Base-by-base conservation (phyloP, 2,888 invertebrate genomes). In the Meteorus colon region DNA sequence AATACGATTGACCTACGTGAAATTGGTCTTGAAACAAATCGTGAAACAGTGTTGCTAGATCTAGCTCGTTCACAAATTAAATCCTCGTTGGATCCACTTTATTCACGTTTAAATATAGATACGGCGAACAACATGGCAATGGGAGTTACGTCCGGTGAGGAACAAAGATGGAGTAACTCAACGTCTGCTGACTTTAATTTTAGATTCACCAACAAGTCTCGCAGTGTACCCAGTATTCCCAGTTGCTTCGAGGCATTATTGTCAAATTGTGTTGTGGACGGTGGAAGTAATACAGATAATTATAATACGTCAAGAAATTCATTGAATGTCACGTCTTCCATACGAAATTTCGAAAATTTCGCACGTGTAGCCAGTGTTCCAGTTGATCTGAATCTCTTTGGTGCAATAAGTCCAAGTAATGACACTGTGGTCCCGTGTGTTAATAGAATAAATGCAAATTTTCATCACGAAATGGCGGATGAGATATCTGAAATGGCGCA, bases 311-410 rank as follows among this genome's bases (percentile, higher is more conserved):
- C 72, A 29, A 45, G 62, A 62, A 31, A 27, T 37, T 19, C 45
- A 63, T 48, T 45, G 48, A 45, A 45, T 48, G 72, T 31, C 62
- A 62, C 82, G 27, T 85, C 84, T 24, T 83, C 84, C 3, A 81
- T 82, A 48, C 83, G 82, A 66, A 77, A 84, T 74, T 88, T 88
- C 78, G 89, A 89, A 78, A 86, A 88, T 76, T 86, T 88, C 79
- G 89, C 89, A 34, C 86, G 88, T 84, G 91, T 89, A 84, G 89
- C 92, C 63, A 92, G 92, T 84, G 92, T 94, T 77, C 94, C 94
- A 84, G 93, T 93, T 84, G 92, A 94, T 86, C 91, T 94, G 79
- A 93, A 94, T 90, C 91, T 94, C 83, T 92, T 92, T 90, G 80
- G 91, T 67, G 34, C 74, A 16, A 48, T 41, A 2, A 27, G 45